A percentile compares a stretch with the other conserved stretches of the same genome.
Evolutionary conservation across 2,888 invertebrate genomes (phyloP).

Genomic region (Cataglyphis cursor): DNA sequence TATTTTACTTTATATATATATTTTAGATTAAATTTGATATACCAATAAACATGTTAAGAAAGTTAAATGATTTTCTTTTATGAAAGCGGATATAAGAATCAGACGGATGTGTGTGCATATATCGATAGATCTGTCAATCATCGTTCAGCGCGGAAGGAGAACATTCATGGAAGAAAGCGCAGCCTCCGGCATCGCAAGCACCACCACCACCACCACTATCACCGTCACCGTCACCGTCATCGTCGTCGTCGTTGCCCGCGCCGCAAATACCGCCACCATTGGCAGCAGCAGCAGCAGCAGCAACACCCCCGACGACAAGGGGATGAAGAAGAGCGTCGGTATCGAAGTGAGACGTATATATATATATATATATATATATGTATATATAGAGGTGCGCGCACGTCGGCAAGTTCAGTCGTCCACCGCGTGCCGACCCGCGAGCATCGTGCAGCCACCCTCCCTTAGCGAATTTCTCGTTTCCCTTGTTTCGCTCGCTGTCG

Average conservation of each 20-base stretch:
- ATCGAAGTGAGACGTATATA: conserved; percentile 78
- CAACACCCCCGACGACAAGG: conserved; percentile 76
- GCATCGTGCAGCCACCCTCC: conserved; percentile 77
- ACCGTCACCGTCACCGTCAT: conserved; percentile 24
- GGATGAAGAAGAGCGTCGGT: conserved; percentile 78
- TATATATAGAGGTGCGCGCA: conserved; percentile 81
- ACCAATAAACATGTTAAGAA: not conserved
- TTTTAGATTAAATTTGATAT: not conserved
- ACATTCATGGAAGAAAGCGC: conserved; percentile 75
- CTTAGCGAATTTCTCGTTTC: conserved; percentile 55
- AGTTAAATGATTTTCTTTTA: not conserved
- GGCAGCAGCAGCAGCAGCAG: conserved; percentile 36
- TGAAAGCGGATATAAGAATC: not conserved
- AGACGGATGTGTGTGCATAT: not conserved
- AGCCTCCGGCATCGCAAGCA: conserved; percentile 72
- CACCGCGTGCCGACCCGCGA: conserved; percentile 82
- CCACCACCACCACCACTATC: conserved; percentile 10
- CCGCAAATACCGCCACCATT: conserved; percentile 36
- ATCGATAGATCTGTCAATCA: conserved; percentile 28
- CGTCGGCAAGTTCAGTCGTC: conserved; percentile 82
- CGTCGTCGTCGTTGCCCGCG: conserved; percentile 26
- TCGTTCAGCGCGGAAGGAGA: conserved; percentile 63
- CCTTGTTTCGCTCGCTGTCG: conserved; percentile 57
- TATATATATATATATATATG: conserved; percentile 75
- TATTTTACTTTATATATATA: not conserved